phyloP scores from a whole-genome alignment of 2,888 invertebrate species.

The Amblyjoppa fuscipennis region DNA sequence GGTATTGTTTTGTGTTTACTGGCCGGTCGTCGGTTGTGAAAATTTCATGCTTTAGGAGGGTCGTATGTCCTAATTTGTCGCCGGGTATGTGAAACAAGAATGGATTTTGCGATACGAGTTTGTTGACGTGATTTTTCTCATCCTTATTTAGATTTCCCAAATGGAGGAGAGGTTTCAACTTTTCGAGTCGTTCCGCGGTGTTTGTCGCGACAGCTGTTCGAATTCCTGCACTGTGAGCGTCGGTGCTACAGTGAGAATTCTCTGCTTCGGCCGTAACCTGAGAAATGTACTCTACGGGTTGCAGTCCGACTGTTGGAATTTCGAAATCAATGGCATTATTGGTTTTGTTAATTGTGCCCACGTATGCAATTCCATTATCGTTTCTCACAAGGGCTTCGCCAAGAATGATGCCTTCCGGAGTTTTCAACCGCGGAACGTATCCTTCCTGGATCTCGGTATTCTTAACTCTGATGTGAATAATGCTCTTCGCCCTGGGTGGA shows the following conservation, averaged over 20 bases:
- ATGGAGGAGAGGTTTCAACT: slow-evolving; percentile 32
- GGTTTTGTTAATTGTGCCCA: background rate
- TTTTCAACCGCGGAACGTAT: slow-evolving; percentile 12
- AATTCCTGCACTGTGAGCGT: slow-evolving; percentile 56
- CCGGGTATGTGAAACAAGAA: slow-evolving; percentile 16
- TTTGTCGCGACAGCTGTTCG: background rate
- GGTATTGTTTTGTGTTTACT: slow-evolving; percentile 47
- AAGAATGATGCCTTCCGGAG: slow-evolving; percentile 5
- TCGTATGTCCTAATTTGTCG: slow-evolving; percentile 30
- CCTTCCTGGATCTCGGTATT: slow-evolving; percentile 3
- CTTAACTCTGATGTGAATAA: background rate
- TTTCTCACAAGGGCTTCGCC: slow-evolving; percentile 23
- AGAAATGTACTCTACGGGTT: background rate
- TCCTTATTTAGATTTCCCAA: slow-evolving; percentile 25
- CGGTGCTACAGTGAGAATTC: slow-evolving; percentile 17
- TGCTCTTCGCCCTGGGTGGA: slow-evolving; percentile 1
- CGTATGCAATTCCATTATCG: slow-evolving; percentile 3
- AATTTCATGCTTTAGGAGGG: slow-evolving; percentile 23
- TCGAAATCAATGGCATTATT: background rate
- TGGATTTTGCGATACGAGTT: background rate
- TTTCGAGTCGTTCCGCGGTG: slow-evolving; percentile 12
- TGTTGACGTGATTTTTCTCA: slow-evolving; percentile 34
- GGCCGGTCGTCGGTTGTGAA: slow-evolving; percentile 31
- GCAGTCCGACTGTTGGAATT: background rate
- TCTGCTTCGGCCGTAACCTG: background rate